phyloP scores from a whole-genome alignment of 2,113 vertebrate species.

The Megaptera novaeangliae region DNA sequence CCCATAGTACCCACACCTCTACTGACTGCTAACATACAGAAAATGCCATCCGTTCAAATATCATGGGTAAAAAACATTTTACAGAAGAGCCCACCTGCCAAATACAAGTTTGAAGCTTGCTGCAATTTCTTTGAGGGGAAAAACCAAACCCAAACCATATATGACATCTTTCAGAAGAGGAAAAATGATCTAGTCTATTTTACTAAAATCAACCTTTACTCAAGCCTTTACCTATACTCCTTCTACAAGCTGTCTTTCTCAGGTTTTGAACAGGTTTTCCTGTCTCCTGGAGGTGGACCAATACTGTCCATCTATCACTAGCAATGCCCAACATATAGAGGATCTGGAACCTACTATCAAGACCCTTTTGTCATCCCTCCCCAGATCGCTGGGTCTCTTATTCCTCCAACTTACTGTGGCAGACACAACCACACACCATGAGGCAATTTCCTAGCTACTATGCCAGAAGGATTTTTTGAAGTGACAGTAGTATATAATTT shows the following conservation, averaged over 20 bases:
- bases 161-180: not conserved
- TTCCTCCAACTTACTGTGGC: not conserved
- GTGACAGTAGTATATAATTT: not conserved
- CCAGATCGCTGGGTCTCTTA: not conserved
- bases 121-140: not conserved
- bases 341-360: not conserved
- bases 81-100: not conserved
- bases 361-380: not conserved
- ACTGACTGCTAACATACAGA: not conserved
- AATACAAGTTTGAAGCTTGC: not conserved
- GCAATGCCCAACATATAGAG: not conserved
- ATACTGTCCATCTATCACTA: not conserved
- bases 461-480: not conserved
- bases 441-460: not conserved
- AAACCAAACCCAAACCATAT: not conserved
- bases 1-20: not conserved
- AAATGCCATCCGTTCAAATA: not conserved
- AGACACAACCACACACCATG: not conserved
- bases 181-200: not conserved
- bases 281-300: not conserved
- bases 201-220: not conserved
- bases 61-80: not conserved
- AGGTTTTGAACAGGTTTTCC: not conserved
- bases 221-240: not conserved
- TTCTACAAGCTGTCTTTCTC: not conserved